These are phyloP conservation scores for Zygaena filipendulae DNA, from an alignment of 2,888 invertebrate genomes.

Conservation along the genomic window DNA sequence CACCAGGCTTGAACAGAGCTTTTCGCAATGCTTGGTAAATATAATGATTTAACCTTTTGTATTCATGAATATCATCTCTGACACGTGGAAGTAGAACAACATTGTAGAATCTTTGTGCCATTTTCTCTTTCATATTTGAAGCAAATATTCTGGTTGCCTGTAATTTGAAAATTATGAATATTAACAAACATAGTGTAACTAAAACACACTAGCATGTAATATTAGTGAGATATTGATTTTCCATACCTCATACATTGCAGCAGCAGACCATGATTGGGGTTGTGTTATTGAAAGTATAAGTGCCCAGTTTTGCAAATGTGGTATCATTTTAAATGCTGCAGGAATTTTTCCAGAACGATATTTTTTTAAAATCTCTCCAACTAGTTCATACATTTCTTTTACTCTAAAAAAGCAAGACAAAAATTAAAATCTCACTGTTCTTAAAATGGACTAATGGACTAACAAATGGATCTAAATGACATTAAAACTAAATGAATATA, in stretches of 20 bases:
- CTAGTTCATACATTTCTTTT: constrained; percentile 88
- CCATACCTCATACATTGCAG: constrained; percentile 89
- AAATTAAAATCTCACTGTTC: neutral
- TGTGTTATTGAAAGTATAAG: constrained; percentile 88
- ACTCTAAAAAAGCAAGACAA: neutral
- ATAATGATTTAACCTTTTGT: constrained; percentile 95
- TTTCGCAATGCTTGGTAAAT: constrained; percentile 94
- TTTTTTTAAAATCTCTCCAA: constrained; percentile 85
- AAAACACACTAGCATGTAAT: too few relatives aligned
- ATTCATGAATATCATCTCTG: constrained; percentile 95
- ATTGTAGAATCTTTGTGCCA: constrained; percentile 96
- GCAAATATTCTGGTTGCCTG: constrained; percentile 94
- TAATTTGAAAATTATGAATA: constrained; percentile 13
- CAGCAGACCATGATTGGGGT: constrained; percentile 97
- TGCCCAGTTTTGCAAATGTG: constrained; percentile 93
- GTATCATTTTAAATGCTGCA: constrained; percentile 97
- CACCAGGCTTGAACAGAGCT: constrained; percentile 95
- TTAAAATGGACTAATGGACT: too few relatives aligned
- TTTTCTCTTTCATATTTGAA: constrained; percentile 95
- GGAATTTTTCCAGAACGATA: constrained; percentile 97
- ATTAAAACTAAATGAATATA: too few relatives aligned
- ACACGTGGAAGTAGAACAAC: constrained; percentile 92
- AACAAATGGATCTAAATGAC: too few relatives aligned
- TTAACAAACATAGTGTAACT: too few relatives aligned
- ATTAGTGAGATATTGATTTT: neutral